phyloP scores from a whole-genome alignment of 2,888 invertebrate genomes.

The Leptinotarsa rubiginosa region DNA sequence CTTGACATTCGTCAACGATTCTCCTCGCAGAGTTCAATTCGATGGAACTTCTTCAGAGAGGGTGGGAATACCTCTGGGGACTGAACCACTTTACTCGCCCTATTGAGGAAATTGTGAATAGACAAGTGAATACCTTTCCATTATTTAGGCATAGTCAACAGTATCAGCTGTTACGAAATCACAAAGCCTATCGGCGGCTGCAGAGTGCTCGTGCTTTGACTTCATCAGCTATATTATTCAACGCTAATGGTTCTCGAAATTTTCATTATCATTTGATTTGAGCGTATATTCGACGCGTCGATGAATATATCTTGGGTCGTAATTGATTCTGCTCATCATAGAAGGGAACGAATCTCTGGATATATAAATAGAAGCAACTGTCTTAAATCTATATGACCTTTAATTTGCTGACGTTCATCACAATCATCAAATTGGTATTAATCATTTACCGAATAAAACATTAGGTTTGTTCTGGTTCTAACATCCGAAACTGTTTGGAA shows the following conservation, averaged over 20 bases:
- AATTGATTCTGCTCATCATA: background rate
- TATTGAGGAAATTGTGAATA: slow-evolving; percentile 8
- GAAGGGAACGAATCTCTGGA: too few species aligned
- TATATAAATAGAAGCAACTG: too few species aligned
- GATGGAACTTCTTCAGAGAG: background rate
- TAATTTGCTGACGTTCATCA: too few species aligned
- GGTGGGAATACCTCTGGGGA: background rate
- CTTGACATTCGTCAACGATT: background rate
- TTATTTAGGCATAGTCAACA: slow-evolving; percentile 34
- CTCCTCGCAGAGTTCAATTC: background rate
- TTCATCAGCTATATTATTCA: slow-evolving; percentile 33
- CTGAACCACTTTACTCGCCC: slow-evolving; percentile 9
- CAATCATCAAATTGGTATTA: too few species aligned
- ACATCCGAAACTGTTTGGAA: too few species aligned
- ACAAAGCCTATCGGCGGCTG: slow-evolving; percentile 25
- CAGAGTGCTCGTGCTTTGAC: slow-evolving; percentile 26
- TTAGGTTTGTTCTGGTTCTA: too few species aligned
- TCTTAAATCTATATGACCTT: too few species aligned
- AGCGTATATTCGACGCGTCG: background rate
- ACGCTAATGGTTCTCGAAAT: slow-evolving; percentile 24
- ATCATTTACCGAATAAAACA: too few species aligned
- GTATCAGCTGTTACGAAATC: slow-evolving; percentile 32
- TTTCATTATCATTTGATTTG: slow-evolving; percentile 25
- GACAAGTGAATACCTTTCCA: slow-evolving; percentile 18
- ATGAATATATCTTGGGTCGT: background rate